Evolutionary conservation across 2,113 vertebrate species (phyloP).

Genomic region (Petroica traversi): DNA sequence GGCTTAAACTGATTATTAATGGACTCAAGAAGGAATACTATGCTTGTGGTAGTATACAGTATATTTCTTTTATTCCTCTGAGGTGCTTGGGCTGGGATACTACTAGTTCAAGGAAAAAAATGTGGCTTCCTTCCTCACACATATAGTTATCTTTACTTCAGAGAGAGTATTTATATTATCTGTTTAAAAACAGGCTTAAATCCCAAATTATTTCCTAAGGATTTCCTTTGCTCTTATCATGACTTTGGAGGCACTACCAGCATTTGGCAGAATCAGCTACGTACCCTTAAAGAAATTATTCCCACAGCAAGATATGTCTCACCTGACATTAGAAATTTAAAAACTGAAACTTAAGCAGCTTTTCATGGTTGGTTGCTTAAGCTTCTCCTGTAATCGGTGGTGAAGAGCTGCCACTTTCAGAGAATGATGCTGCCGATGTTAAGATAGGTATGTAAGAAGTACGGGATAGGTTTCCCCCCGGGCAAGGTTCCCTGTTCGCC

Average conservation of each 20-base stretch:
- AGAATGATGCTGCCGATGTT: not conserved
- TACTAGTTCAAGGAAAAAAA: not conserved
- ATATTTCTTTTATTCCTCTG: not conserved
- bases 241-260: not conserved
- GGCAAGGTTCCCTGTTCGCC: not conserved
- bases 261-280: not conserved
- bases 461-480: not conserved
- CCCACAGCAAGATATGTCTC: not conserved
- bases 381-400: not conserved
- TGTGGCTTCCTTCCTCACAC: not conserved
- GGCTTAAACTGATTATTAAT: not conserved
- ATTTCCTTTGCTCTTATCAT: not conserved
- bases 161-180: not conserved
- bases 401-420: not conserved
- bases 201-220: not conserved
- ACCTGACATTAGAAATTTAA: not conserved
- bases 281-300: not conserved
- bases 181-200: not conserved
- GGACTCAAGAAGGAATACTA: not conserved
- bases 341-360: not conserved
- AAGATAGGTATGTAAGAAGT: not conserved
- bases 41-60: not conserved
- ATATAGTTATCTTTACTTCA: not conserved
- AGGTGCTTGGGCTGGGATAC: not conserved
- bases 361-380: not conserved